Evolutionary conservation across 2,113 vertebrate species (phyloP).

Genomic region (Hyperoodon ampullatus): DNA sequence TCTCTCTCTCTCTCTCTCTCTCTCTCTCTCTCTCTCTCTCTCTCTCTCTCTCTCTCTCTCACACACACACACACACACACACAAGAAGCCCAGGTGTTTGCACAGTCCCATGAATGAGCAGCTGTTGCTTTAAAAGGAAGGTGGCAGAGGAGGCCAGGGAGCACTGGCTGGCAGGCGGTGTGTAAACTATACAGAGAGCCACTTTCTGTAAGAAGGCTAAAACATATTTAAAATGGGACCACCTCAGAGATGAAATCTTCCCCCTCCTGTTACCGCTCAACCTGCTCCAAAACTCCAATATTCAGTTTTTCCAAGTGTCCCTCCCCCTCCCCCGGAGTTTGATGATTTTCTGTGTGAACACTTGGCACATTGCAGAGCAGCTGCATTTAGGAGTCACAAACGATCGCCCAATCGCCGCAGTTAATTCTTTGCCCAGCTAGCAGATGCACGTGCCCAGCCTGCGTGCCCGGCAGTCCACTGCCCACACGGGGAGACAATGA

Average conservation of each 20-base stretch:
- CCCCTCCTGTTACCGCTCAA: constrained; percentile 75
- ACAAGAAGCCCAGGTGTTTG: constrained; percentile 77
- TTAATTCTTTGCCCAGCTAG: constrained; percentile 77
- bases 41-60: background rate
- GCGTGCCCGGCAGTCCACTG: background rate
- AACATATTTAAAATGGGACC: constrained; percentile 84
- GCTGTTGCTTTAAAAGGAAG: constrained; percentile 83
- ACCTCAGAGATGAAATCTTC: constrained; percentile 85
- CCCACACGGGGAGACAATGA: background rate
- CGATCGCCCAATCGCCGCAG: constrained; percentile 41
- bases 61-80: background rate
- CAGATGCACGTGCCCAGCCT: constrained; percentile 60
- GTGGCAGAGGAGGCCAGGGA: constrained; percentile 70
- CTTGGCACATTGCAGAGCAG: constrained; percentile 72
- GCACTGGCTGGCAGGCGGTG: constrained; percentile 77
- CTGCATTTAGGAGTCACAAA: constrained; percentile 78
- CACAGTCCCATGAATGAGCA: constrained; percentile 79
- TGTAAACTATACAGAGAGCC: constrained; percentile 85
- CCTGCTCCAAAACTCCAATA: constrained; percentile 80
- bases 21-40: background rate
- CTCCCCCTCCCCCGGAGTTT: constrained; percentile 36
- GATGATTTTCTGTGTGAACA: constrained; percentile 80
- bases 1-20: background rate
- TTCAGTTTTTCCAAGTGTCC: constrained; percentile 80
- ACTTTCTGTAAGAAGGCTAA: constrained; percentile 85